A percentile compares a stretch with the other conserved stretches of the same genome.
These are phyloP conservation scores for Sialia sialis DNA, from an alignment of 2,113 vertebrate genomes.

Conservation along the genomic window DNA sequence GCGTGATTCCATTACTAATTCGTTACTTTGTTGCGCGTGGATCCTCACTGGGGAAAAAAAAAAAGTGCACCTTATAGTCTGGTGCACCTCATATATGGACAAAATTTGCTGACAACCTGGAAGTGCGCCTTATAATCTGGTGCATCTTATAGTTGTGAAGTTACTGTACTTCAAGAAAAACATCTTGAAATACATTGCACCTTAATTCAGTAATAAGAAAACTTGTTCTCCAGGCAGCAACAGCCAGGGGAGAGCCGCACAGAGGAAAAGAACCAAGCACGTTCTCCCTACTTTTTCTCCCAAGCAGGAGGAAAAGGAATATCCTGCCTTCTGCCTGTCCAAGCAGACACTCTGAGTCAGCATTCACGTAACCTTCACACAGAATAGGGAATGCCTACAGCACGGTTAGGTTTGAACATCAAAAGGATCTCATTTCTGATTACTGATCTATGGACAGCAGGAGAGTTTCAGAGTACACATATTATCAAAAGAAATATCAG, in stretches of 20 bases:
- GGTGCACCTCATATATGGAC: too few relatives aligned
- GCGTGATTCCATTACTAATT: too few relatives aligned
- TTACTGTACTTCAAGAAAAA: background rate
- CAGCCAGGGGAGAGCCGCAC: background rate
- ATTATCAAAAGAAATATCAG: constrained; percentile 4
- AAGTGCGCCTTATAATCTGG: too few relatives aligned
- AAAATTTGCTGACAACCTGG: too few relatives aligned
- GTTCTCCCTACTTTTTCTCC: too few relatives aligned
- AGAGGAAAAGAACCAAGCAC: too few relatives aligned
- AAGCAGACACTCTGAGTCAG: background rate
- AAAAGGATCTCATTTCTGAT: constrained; percentile 52
- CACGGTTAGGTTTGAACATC: background rate
- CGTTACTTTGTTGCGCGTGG: too few relatives aligned
- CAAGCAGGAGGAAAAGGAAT: background rate
- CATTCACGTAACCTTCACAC: constrained; percentile 43
- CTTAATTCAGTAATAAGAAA: background rate
- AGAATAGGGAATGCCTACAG: background rate
- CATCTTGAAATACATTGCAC: background rate
- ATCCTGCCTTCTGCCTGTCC: background rate
- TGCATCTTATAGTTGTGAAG: too few relatives aligned
- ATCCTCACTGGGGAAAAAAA: too few relatives aligned
- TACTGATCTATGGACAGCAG: constrained; percentile 1
- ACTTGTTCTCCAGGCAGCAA: background rate
- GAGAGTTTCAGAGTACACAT: constrained; percentile 36
- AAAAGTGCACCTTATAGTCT: too few relatives aligned